Evolutionary conservation across 2,888 invertebrate genomes (phyloP).

Genomic region (Bimastos eiseni): DNA sequence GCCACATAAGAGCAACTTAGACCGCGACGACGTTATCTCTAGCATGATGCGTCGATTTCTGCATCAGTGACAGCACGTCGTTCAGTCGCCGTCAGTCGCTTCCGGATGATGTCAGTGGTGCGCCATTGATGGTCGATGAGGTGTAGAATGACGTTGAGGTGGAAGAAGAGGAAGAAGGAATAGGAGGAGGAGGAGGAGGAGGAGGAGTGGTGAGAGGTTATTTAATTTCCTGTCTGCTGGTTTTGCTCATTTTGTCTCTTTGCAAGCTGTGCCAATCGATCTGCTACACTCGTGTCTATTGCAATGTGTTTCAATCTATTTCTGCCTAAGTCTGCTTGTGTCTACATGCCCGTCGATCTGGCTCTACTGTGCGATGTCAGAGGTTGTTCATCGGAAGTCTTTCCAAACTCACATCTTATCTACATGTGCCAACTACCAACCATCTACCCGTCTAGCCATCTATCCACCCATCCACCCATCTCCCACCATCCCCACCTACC

Average conservation of each 20-base stretch:
- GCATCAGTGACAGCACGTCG: neutral
- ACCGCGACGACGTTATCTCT: neutral
- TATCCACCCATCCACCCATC: too few species aligned
- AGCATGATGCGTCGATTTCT: neutral
- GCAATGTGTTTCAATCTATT: neutral
- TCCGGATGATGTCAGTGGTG: neutral
- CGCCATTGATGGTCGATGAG: neutral
- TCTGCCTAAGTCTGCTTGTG: neutral
- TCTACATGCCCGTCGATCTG: neutral
- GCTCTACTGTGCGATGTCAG: neutral
- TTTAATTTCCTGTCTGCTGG: neutral
- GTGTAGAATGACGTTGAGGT: neutral
- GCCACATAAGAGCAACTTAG: neutral
- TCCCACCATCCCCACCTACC: too few species aligned
- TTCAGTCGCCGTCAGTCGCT: neutral
- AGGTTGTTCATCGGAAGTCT: neutral
- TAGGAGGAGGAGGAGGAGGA: neutral
- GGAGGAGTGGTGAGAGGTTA: neutral
- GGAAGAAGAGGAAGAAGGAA: neutral
- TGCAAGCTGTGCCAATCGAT: neutral
- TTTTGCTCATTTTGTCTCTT: neutral
- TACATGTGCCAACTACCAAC: neutral
- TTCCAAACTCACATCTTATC: neutral
- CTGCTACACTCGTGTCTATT: neutral
- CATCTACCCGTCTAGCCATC: neutral